A percentile compares a stretch with the other conserved stretches of the same genome.
Evolutionary conservation across 2,888 invertebrate species (phyloP).

Genomic region (Orthosia gothica): DNA sequence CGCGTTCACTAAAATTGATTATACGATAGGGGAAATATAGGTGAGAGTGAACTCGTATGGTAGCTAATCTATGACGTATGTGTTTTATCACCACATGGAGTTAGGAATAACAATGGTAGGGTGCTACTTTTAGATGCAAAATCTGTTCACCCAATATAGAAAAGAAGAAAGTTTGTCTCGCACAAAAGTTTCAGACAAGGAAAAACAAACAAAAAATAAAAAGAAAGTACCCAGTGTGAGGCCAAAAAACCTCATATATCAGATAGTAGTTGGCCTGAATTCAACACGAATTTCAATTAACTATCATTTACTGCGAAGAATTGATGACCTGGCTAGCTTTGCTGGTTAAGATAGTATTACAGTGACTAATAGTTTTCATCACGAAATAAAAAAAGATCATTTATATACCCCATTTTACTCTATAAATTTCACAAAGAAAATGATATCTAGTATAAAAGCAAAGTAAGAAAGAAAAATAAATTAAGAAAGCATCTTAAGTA

Average conservation of each 20-base stretch:
- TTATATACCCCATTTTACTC: neutral
- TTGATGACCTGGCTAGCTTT: neutral
- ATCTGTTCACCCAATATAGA: rapidly evolving
- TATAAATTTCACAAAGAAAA: neutral
- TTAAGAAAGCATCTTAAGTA: neutral
- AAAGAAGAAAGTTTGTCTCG: too few species aligned
- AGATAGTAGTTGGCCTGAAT: too few species aligned
- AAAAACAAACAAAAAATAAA: too few species aligned
- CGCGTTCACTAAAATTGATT: slow-evolving; percentile 30
- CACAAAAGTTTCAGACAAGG: too few species aligned
- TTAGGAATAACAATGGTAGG: neutral
- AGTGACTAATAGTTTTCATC: neutral
- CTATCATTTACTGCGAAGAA: too few species aligned
- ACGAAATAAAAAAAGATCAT: neutral
- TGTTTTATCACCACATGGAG: slow-evolving; percentile 33
- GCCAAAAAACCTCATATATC: too few species aligned
- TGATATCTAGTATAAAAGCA: too few species aligned
- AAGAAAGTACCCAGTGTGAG: too few species aligned
- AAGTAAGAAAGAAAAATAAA: too few species aligned
- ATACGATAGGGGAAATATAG: slow-evolving; percentile 19
- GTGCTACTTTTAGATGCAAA: neutral
- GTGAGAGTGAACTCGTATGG: slow-evolving; percentile 40
- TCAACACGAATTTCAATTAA: too few species aligned
- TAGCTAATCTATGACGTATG: slow-evolving; percentile 40
- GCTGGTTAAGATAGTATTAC: too few species aligned